Conservation (phyloP, 2,797 vertebrate species). For the Coccyzus lansbergi region DNA sequence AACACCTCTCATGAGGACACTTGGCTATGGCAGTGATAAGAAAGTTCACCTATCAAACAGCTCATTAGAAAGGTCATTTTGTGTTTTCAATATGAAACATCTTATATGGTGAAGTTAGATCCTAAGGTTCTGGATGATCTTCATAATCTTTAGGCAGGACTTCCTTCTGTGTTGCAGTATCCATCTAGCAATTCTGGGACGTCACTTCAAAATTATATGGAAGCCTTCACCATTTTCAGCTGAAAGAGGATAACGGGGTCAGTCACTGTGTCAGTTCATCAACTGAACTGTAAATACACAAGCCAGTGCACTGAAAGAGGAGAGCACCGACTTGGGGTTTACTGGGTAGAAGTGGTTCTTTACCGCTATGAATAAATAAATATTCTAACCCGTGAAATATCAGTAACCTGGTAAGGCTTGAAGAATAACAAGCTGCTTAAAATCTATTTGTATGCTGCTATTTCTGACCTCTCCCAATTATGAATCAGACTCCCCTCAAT, state of each 20-base stretch:
- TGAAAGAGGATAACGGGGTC: slow-evolving; percentile 50
- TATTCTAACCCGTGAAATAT: accelerated
- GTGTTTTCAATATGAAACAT: slow-evolving; percentile 88
- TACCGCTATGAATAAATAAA: neutral
- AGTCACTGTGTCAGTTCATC: too few relatives aligned
- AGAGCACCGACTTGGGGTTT: accelerated
- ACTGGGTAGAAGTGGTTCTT: neutral
- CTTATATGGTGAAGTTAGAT: slow-evolving; percentile 80
- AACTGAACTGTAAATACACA: too few relatives aligned
- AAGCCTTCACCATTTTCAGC: slow-evolving; percentile 91
- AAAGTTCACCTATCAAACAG: slow-evolving; percentile 76
- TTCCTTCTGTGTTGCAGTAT: slow-evolving; percentile 68
- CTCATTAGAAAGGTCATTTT: slow-evolving; percentile 77
- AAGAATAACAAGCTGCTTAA: neutral
- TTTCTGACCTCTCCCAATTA: neutral
- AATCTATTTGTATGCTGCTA: neutral
- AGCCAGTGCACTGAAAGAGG: neutral
- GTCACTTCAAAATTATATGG: slow-evolving; percentile 84
- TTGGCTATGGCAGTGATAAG: slow-evolving; percentile 76
- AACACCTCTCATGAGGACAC: slow-evolving; percentile 68
- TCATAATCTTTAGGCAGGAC: slow-evolving; percentile 74
- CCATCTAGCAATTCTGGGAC: slow-evolving; percentile 39
- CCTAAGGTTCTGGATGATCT: slow-evolving; percentile 76
- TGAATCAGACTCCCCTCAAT: neutral
- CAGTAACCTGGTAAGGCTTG: neutral